Evolutionary conservation across 2,888 invertebrate species (phyloP).

Genomic region (Onthophagus sagittarius): DNA sequence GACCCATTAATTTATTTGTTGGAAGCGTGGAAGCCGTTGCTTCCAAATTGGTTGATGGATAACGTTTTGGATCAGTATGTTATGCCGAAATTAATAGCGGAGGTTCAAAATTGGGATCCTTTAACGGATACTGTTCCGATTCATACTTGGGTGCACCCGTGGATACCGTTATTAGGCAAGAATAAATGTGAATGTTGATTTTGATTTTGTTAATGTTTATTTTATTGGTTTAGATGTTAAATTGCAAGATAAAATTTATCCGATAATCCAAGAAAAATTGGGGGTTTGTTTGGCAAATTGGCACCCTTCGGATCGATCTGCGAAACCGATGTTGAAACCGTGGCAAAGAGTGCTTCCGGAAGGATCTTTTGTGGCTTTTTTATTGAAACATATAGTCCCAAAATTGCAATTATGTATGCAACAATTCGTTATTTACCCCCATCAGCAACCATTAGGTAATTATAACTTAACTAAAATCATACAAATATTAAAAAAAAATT

Average conservation of each 20-base stretch:
- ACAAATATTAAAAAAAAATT: not conserved
- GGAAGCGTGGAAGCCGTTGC: slow-evolving; percentile 73
- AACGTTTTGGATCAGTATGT: slow-evolving; percentile 80
- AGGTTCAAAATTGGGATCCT: slow-evolving; percentile 92
- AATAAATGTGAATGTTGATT: too few relatives aligned
- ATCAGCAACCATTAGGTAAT: slow-evolving; percentile 65
- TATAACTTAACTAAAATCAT: not conserved
- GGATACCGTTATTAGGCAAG: slow-evolving; percentile 80
- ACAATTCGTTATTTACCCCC: slow-evolving; percentile 65
- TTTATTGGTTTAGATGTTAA: slow-evolving; percentile 37
- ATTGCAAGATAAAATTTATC: slow-evolving; percentile 36
- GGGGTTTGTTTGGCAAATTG: slow-evolving; percentile 85
- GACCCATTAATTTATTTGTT: slow-evolving; percentile 75
- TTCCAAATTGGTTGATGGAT: slow-evolving; percentile 80
- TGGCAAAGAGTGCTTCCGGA: slow-evolving; percentile 69
- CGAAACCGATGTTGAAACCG: slow-evolving; percentile 84
- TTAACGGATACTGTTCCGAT: slow-evolving; percentile 91
- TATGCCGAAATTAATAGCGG: slow-evolving; percentile 67
- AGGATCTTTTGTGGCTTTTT: slow-evolving; percentile 73
- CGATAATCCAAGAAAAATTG: slow-evolving; percentile 84
- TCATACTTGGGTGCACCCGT: slow-evolving; percentile 96
- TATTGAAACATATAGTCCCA: slow-evolving; percentile 84
- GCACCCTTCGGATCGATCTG: slow-evolving; percentile 94
- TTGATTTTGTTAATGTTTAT: too few relatives aligned
- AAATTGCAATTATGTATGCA: slow-evolving; percentile 73